phyloP scores from a whole-genome alignment of 2,113 vertebrate species.

The Alouatta palliata region DNA sequence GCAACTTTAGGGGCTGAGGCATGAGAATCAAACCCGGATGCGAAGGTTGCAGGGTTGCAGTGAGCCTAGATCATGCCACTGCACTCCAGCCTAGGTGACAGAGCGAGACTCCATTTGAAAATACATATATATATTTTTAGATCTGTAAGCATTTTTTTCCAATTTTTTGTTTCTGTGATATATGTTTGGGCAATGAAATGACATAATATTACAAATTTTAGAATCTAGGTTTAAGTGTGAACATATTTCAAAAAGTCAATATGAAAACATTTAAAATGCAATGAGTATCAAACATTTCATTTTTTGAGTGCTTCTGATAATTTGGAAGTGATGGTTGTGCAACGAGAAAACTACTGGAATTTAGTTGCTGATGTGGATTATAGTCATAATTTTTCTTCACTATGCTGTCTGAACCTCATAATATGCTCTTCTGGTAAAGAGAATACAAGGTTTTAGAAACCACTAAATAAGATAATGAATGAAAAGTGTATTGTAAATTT shows the following conservation, averaged over 20 bases:
- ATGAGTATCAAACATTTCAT: neutral
- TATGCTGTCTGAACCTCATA: neutral
- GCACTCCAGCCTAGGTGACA: too few relatives aligned
- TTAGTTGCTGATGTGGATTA: neutral
- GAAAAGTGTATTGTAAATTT: neutral
- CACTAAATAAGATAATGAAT: neutral
- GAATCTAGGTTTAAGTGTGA: neutral
- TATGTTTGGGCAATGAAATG: neutral
- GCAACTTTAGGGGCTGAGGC: too few relatives aligned
- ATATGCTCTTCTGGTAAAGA: neutral
- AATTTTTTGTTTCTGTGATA: neutral
- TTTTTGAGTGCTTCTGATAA: neutral
- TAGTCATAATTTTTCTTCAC: neutral
- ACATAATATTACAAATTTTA: neutral
- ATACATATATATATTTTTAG: neutral
- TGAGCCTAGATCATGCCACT: too few relatives aligned
- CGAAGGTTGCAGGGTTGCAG: too few relatives aligned
- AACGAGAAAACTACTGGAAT: neutral
- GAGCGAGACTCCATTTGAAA: too few relatives aligned
- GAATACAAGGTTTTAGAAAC: neutral
- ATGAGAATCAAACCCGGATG: too few relatives aligned
- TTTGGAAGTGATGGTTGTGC: neutral
- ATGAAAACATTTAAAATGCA: neutral
- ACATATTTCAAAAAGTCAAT: neutral
- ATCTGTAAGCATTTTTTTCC: neutral